A percentile compares a stretch with the other conserved stretches of the same genome.
These are phyloP conservation scores for Meandrina meandrites DNA, from an alignment of 92 coral and sea anemone genomes.

Conservation along the genomic window DNA sequence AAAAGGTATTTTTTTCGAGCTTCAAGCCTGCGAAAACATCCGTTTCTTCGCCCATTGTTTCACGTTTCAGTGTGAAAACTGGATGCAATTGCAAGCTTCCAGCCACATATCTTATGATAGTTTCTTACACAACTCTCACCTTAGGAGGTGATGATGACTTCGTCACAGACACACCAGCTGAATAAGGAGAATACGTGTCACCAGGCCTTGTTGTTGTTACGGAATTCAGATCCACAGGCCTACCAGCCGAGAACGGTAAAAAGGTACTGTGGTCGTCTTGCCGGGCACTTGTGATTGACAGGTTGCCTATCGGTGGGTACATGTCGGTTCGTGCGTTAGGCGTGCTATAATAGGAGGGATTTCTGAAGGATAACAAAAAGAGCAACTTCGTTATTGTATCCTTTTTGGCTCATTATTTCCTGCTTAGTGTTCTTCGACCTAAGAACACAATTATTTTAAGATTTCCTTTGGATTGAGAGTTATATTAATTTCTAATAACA, in stretches of 20 bases:
- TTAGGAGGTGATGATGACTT: slow-evolving; percentile 37
- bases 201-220: slow-evolving; percentile 25
- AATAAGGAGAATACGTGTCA: slow-evolving; percentile 23
- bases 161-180: slow-evolving; percentile 34
- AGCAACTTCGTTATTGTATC: no score
- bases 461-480: no score
- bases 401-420: no score
- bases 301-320: slow-evolving; percentile 58
- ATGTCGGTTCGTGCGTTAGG: slow-evolving; percentile 51
- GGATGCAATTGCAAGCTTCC: background rate
- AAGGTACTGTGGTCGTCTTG: slow-evolving; percentile 36
- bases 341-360: slow-evolving; percentile 44
- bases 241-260: slow-evolving; percentile 37
- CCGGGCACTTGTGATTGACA: slow-evolving; percentile 50
- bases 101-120: background rate
- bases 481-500: no score
- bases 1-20: background rate
- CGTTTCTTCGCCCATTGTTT: background rate
- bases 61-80: background rate
- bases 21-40: background rate
- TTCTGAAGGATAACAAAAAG: slow-evolving; percentile 14
- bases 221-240: slow-evolving; percentile 38
- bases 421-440: no score
- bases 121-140: slow-evolving; percentile 14
- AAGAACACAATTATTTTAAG: no score